A percentile compares a stretch with the other conserved stretches of the same genome.
Evolutionary conservation across 2,113 vertebrate species (phyloP).

Genomic region (Chlorocebus sabaeus): DNA sequence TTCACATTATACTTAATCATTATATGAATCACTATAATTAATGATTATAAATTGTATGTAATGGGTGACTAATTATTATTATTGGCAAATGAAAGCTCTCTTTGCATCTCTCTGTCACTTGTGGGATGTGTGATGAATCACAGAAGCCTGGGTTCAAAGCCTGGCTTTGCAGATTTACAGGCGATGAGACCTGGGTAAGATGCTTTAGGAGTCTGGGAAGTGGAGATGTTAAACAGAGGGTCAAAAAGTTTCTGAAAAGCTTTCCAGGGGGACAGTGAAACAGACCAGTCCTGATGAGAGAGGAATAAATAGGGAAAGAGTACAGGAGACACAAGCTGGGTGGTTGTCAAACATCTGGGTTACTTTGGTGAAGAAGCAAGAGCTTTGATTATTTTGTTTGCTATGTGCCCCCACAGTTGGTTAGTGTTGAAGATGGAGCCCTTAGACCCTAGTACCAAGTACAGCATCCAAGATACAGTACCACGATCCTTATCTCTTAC

Average conservation of each 20-base stretch:
- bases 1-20: not conserved
- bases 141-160: not conserved
- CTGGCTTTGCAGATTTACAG: not conserved
- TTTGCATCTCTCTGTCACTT: not conserved
- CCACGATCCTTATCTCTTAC: not conserved
- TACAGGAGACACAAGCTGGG: not conserved
- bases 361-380: not conserved
- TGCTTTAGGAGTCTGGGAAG: not conserved
- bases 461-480: too few relatives aligned
- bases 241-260: too few relatives aligned
- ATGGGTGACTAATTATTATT: not conserved
- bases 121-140: not conserved
- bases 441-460: not conserved
- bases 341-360: not conserved
- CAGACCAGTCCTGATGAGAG: too few relatives aligned
- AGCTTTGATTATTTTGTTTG: not conserved
- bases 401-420: accelerated
- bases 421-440: not conserved
- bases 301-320: not conserved
- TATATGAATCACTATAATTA: not conserved
- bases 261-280: accelerated
- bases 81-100: not conserved
- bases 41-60: not conserved
- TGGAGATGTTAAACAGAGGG: accelerated
- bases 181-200: accelerated